These are phyloP conservation scores for Euclidia mi DNA, from an alignment of 2,888 invertebrate species.

Conservation along the genomic window DNA sequence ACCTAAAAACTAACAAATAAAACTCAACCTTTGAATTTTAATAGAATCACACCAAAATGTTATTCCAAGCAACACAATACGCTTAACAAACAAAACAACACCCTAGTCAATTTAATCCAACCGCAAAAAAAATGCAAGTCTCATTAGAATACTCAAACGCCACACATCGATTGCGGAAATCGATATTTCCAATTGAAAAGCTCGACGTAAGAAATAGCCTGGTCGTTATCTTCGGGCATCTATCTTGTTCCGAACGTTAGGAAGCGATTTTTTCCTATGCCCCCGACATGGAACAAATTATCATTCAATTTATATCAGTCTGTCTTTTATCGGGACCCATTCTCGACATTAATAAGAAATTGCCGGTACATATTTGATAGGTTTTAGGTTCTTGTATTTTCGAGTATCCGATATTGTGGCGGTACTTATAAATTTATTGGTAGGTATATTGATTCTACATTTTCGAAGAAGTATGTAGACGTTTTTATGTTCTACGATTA, in stretches of 20 bases:
- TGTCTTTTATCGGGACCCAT: conserved; percentile 71
- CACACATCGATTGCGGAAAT: conserved; percentile 49
- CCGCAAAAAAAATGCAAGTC: conserved; percentile 16
- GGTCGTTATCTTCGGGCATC: conserved; percentile 68
- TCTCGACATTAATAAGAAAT: conserved; percentile 60
- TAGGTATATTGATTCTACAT: no score
- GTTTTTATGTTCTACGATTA: no score
- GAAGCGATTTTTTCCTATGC: conserved; percentile 76
- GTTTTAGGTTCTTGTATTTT: conserved; percentile 30
- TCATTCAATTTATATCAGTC: conserved; percentile 79
- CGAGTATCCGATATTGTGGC: not conserved
- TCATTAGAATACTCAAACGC: conserved; percentile 38
- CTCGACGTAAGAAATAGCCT: conserved; percentile 57
- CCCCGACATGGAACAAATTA: conserved; percentile 77
- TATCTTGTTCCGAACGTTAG: conserved; percentile 66
- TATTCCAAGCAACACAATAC: no score
- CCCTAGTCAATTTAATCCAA: not conserved
- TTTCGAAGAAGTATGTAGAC: no score
- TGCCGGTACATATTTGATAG: conserved; percentile 48
- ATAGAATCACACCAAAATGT: no score
- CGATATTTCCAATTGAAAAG: conserved; percentile 70
- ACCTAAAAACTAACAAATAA: no score
- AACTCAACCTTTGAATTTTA: no score
- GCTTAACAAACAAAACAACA: not conserved
- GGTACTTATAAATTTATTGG: not conserved